Percentiles rank a stretch among this genome's conserved stretches.
These are phyloP conservation scores for Perizoma flavofasciatum DNA, from an alignment of 2,888 invertebrate genomes.

Conservation along the genomic window DNA sequence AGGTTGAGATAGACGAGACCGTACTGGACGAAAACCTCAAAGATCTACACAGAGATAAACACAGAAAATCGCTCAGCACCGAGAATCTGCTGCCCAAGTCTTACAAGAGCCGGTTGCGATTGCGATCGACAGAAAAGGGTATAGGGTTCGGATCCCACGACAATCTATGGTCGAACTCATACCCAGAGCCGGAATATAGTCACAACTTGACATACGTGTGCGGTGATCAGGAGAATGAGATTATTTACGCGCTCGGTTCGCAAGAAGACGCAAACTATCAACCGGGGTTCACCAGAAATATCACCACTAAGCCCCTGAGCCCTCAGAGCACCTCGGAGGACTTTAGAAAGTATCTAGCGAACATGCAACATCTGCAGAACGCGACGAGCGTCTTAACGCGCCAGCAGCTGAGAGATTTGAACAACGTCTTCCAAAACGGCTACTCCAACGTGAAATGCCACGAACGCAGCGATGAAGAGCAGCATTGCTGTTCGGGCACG, in stretches of 20 bases:
- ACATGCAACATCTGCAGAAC: conserved; percentile 88
- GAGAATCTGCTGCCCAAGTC: conserved; percentile 84
- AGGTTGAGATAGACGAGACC: conserved; percentile 74
- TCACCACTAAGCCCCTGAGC: conserved; percentile 86
- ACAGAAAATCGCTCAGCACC: conserved; percentile 84
- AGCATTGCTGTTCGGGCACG: conserved; percentile 65
- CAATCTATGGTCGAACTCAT: conserved; percentile 77
- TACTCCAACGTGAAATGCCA: conserved; percentile 76
- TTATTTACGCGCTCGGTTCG: conserved; percentile 76
- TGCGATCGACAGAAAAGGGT: conserved; percentile 61
- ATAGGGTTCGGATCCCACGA: conserved; percentile 77
- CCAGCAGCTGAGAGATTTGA: conserved; percentile 84
- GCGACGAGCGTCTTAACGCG: conserved; percentile 86
- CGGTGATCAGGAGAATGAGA: conserved; percentile 79
- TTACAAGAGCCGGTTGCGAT: conserved; percentile 67
- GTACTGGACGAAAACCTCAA: conserved; percentile 65
- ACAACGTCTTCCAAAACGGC: conserved; percentile 83
- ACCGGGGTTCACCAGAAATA: conserved; percentile 75
- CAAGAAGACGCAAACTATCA: conserved; percentile 69
- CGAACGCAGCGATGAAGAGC: conserved; percentile 52
- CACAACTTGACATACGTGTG: conserved; percentile 74
- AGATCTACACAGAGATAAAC: conserved; percentile 68
- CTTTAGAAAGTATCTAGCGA: conserved; percentile 88
- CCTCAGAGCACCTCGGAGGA: conserved; percentile 87
- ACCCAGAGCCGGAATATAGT: conserved; percentile 67